These are phyloP conservation scores for Lates japonicus DNA, from an alignment of 2,797 vertebrate genomes.

Conservation along the genomic window DNA sequence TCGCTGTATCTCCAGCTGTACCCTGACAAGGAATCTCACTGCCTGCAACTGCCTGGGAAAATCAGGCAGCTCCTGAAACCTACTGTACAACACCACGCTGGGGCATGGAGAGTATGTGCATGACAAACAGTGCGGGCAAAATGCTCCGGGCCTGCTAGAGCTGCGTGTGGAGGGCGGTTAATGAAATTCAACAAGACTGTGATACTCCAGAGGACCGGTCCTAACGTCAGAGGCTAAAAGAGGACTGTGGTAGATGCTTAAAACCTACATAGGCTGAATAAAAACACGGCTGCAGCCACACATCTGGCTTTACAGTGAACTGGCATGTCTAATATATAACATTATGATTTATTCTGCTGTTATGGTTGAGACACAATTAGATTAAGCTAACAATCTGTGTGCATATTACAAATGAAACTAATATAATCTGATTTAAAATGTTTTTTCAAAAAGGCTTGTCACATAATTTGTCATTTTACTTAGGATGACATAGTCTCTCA, in stretches of 20 bases:
- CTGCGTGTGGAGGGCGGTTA: constrained; percentile 33
- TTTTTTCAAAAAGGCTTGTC: background rate
- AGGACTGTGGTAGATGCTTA: constrained; percentile 21
- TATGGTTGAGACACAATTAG: background rate
- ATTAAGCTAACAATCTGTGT: constrained; percentile 4
- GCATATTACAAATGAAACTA: constrained; percentile 2
- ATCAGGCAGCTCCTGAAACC: constrained; percentile 29
- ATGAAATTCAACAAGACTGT: constrained; percentile 57
- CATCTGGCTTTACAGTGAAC: background rate
- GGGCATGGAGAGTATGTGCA: constrained; percentile 4
- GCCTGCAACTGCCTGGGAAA: constrained; percentile 41
- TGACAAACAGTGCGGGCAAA: constrained; percentile 21
- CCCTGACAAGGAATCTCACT: constrained; percentile 10
- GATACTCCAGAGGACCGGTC: constrained; percentile 43
- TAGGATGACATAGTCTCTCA: background rate
- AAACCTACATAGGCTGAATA: background rate
- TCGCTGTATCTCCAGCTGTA: constrained; percentile 49
- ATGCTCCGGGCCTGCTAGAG: background rate
- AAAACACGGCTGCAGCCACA: constrained; percentile 10
- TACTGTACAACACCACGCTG: constrained; percentile 10
- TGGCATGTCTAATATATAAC: background rate
- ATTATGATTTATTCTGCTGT: constrained; percentile 7
- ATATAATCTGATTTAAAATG: constrained; percentile 1
- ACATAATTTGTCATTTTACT: constrained; percentile 4
- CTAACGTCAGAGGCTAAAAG: constrained; percentile 20